Evolutionary conservation across 2,888 invertebrate genomes (phyloP), one percentile per base, ranked within the genome.

Genomic region (Phorcus lineatus): DNA sequence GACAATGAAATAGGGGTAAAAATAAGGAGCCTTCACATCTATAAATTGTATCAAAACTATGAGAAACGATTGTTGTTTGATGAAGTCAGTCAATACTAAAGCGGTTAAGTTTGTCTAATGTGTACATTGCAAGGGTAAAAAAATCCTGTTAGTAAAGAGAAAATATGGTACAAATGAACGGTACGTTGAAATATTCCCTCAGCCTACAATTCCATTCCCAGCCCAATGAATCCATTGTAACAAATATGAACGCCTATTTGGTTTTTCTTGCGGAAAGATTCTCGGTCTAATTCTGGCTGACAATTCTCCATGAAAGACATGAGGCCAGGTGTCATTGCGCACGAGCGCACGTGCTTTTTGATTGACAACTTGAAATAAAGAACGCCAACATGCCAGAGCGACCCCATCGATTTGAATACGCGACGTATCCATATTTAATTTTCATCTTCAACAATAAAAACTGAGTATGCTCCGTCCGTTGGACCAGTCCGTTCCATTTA

Each of bases 391-490:
- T 24, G 62, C 13, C 24, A 28, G 62, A 28, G 62, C 28, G 16
- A 28, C 28, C 62, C 16, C 62, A 62, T 62, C 62, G 62, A 62
- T 62, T 62, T 62, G 28, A 28, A 62, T 24, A 62, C 62, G 62
- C 62, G 24, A n/a, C 62, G n/a, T 62, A 62, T 62, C 28, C 62
- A 62, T 62, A 62, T 62, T 62, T 62, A 62, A 62, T 62, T 62
- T 62, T 62, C 62, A 62, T 62, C 24, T 62, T 62, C 62, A 62
- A 62, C 62, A 62, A 62, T 62, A n/a, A 24, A 47, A 47, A 28
- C n/a, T 22, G 62, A 62, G 62, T 62, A 9, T 24, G 62, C 28
- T 62, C 28, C 24, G 62, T 24, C 28, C 62, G 62, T 62, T 28
- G 28, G 62, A 62, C 62, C 24, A 62, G 62, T 62, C 11, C n/a